Evolutionary conservation across 2,797 vertebrate species (phyloP), one percentile per base, ranked within the genome.

Genomic region (Steatocranus sp.): DNA sequence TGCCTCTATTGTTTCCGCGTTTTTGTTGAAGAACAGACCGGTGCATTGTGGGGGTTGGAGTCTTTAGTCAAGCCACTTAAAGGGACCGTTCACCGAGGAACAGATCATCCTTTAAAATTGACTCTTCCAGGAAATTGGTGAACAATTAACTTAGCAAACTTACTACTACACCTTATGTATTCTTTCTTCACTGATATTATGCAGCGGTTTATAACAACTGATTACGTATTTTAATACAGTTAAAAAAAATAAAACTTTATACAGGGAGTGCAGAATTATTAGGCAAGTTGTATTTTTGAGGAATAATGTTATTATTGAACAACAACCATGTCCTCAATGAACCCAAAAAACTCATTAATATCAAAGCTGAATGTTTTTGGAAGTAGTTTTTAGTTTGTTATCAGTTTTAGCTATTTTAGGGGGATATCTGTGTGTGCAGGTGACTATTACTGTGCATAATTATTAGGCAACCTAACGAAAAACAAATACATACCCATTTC

Each of bases 1-100:
- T 83, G 73, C 86, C 87, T 94, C 89, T 94, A 93, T 94, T 94
- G 94, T 94, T 95, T 95, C 93, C 94, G 94, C 90, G 89, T 93
- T 94, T 93, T 93, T 93, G 87, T 92, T 91, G 87, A 87, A 74
- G 81, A 86, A 38, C 49, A 4, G 3, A 4, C 18, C 17, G 56
- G 7, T 90, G 94, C 81, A 94, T 93, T 89, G 0, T 94, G 94
- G 94, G 94, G 83, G 1, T 25, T 48, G 3, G 48, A 86, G 94
- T 95, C 80, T 78, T 54, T 66, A 3, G 34, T 1, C 3, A 2
- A 8, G 14, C 6, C 17, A 3, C 77, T 91, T 91, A 92, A 93
- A 95, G 91, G 83, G 87, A 17, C 84, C 73, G 78, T 51, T 34
- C 80, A 66, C 14, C 5, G 9, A 7, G 51, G 27, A 18, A 38